Percentiles rank a stretch among this genome's conserved stretches.
Evolutionary conservation across 2,113 vertebrate genomes (phyloP).

Genomic region (Rhea americana): DNA sequence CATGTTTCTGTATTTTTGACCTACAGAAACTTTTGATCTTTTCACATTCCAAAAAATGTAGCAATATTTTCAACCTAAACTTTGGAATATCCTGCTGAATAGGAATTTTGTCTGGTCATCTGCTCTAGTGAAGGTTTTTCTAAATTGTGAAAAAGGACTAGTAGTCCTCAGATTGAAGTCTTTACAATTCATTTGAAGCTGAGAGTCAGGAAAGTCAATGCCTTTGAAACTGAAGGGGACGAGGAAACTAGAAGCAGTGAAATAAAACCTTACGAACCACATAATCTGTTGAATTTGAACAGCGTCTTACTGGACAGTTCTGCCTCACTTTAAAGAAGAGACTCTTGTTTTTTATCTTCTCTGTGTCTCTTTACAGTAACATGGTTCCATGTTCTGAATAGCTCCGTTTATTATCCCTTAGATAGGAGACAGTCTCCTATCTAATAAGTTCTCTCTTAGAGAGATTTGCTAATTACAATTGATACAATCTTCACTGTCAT

Average conservation of each 20-base stretch:
- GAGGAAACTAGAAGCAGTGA: neutral
- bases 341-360: neutral
- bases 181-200: neutral
- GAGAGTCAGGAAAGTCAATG: neutral
- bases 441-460: neutral
- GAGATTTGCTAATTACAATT: conserved; percentile 14
- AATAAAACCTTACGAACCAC: neutral
- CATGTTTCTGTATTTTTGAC: neutral
- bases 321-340: neutral
- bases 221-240: neutral
- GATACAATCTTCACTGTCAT: neutral
- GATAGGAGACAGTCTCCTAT: neutral
- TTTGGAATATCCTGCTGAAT: neutral
- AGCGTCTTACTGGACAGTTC: neutral
- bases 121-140: neutral
- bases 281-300: neutral
- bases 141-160: neutral
- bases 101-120: neutral
- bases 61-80: neutral
- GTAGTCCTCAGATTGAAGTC: neutral
- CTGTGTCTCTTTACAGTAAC: neutral
- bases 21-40: neutral
- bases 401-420: neutral
- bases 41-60: neutral
- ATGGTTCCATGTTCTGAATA: neutral